Percentiles rank a stretch among this genome's conserved stretches.
Conservation (phyloP, 2,113 vertebrate genomes). For the Equus przewalskii region DNA sequence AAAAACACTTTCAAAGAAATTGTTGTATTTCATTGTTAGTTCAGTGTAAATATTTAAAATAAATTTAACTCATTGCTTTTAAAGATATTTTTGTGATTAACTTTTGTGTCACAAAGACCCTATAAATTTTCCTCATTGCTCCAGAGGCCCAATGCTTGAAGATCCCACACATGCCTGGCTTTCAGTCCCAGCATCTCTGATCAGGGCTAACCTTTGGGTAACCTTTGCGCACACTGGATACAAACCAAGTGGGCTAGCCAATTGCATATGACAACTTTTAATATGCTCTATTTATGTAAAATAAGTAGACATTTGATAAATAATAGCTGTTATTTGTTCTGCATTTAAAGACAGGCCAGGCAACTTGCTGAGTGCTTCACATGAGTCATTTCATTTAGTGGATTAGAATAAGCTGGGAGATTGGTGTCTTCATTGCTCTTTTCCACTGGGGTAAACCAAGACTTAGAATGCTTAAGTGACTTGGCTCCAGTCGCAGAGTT, state of each 20-base stretch:
- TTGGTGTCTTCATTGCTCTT: not conserved
- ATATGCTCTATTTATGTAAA: not conserved
- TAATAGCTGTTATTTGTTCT: not conserved
- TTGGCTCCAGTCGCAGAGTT: not conserved
- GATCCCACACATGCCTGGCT: not conserved
- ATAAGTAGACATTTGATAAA: not conserved
- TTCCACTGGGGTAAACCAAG: not conserved
- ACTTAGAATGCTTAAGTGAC: not conserved
- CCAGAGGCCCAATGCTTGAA: not conserved
- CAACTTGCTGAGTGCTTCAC: not conserved
- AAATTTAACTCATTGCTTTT: not conserved
- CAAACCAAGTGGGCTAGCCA: not conserved
- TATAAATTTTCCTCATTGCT: not conserved
- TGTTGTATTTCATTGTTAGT: not conserved
- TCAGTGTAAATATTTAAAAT: not conserved
- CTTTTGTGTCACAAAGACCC: not conserved
- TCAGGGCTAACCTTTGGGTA: not conserved
- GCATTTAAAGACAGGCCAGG: not conserved
- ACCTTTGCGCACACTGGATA: not conserved
- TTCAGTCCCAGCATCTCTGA: not conserved
- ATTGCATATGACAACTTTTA: not conserved
- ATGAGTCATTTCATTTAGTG: not conserved
- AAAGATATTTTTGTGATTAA: not conserved
- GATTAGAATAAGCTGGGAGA: not conserved
- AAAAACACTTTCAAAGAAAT: not conserved